These are phyloP conservation scores for Esox masquinongy DNA, from an alignment of 2,797 vertebrate genomes.

Conservation along the genomic window DNA sequence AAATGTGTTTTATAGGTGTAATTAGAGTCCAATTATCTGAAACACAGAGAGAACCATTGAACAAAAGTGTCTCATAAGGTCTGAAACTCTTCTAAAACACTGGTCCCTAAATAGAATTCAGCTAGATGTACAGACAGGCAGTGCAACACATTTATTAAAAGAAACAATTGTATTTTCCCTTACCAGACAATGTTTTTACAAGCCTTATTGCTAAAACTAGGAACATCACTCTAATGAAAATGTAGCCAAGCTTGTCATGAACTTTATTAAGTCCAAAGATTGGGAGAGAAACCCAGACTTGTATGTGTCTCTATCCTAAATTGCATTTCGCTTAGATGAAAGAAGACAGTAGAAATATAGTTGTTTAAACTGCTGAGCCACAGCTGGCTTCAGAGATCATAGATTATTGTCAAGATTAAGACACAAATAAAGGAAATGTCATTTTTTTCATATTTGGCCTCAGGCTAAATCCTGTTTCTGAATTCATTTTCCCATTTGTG, in stretches of 20 bases:
- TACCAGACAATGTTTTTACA: slow-evolving; percentile 18
- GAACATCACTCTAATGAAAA: slow-evolving; percentile 32
- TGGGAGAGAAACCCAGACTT: slow-evolving; percentile 9
- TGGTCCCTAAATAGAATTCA: slow-evolving; percentile 11
- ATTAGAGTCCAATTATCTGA: slow-evolving; percentile 4
- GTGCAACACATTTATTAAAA: slow-evolving; percentile 24
- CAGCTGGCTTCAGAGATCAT: slow-evolving; percentile 14
- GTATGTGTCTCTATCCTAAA: slow-evolving; percentile 24
- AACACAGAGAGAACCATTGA: background rate
- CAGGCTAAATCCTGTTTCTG: slow-evolving; percentile 13
- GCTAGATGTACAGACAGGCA: background rate
- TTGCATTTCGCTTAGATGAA: slow-evolving; percentile 27
- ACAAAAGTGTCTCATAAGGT: slow-evolving; percentile 4
- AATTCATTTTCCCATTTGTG: slow-evolving; percentile 6
- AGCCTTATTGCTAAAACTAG: slow-evolving; percentile 22
- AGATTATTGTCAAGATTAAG: slow-evolving; percentile 22
- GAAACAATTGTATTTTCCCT: slow-evolving; percentile 13
- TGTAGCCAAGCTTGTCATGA: slow-evolving; percentile 22
- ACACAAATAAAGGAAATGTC: slow-evolving; percentile 20
- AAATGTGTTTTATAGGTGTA: slow-evolving; percentile 2
- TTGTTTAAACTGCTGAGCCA: slow-evolving; percentile 17
- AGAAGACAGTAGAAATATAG: slow-evolving; percentile 12
- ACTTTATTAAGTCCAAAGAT: slow-evolving; percentile 31
- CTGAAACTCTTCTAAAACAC: slow-evolving; percentile 11
- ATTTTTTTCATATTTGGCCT: slow-evolving; percentile 24